Percentiles rank a stretch among this genome's conserved stretches.
These are phyloP conservation scores for Ectemnius continuus DNA, from an alignment of 2,888 invertebrate species.

Conservation along the genomic window DNA sequence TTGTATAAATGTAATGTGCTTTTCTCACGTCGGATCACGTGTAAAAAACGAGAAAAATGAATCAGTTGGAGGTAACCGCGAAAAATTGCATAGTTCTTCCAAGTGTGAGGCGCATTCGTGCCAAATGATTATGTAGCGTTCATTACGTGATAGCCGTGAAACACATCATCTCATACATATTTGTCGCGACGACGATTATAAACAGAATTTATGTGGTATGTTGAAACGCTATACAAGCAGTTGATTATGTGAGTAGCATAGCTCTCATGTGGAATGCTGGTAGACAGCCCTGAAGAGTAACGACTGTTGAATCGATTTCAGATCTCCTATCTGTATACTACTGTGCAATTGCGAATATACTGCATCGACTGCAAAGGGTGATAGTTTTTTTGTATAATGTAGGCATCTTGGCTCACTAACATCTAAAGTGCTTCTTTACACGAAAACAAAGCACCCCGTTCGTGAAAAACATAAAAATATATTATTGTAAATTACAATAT, in stretches of 20 bases:
- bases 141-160: slow-evolving; percentile 32
- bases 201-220: slow-evolving; percentile 37
- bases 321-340: slow-evolving; percentile 62
- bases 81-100: slow-evolving; percentile 66
- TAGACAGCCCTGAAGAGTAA: slow-evolving; percentile 50
- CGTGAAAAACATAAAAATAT: slow-evolving; percentile 48
- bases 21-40: slow-evolving; percentile 24
- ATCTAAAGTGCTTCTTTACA: slow-evolving; percentile 54
- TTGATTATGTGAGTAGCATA: slow-evolving; percentile 45
- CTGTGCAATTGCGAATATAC: slow-evolving; percentile 62
- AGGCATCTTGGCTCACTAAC: slow-evolving; percentile 53
- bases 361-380: slow-evolving; percentile 59
- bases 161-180: slow-evolving; percentile 35
- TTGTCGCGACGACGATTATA: slow-evolving; percentile 26
- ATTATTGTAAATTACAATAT: slow-evolving; percentile 51
- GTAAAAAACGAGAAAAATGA: slow-evolving; percentile 18
- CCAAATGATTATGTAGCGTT: slow-evolving; percentile 64
- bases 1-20: slow-evolving; percentile 29
- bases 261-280: slow-evolving; percentile 50
- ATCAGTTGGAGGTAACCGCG: slow-evolving; percentile 19
- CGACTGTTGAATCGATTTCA: slow-evolving; percentile 57
- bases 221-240: slow-evolving; percentile 33
- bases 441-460: slow-evolving; percentile 45
- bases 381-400: slow-evolving; percentile 57
- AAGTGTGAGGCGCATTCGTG: slow-evolving; percentile 61